Evolutionary conservation across 2,888 invertebrate genomes (phyloP), one percentile per base, ranked within the genome.

Genomic region (Dicyrtoma fusca): DNA sequence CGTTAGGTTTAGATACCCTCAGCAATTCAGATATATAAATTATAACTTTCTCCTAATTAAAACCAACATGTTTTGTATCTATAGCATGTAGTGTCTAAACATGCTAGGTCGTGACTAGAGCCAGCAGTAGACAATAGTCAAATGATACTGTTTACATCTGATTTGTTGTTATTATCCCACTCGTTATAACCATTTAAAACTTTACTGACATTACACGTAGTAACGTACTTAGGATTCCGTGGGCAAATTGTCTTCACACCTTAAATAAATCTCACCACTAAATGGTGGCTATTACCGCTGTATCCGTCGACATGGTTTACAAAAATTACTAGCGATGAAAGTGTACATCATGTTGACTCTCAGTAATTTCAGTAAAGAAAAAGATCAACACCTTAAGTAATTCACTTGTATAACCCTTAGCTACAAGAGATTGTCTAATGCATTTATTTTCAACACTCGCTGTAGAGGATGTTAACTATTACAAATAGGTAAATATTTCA

Each of bases 41-140:
- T 21, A 55, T 42, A 34, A 69, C 49, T 42, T 26, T n/a, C 8
- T 63, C 59, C 13, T 17, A 42, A 4, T 19, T 42, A 45, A 72
- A 11, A 5, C 17, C n/a, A 47, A 74, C 70, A 25, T 75, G 63
- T 1, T 6, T 23, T 57, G 63, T 17, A 14, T 44, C 51, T 19
- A 74, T 72, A 1, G 45, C 26, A 4, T 68, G 70, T n/a, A 53
- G 34, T 0, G 74, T 74, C 53, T 76, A 73, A 6, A 71, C 71
- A 10, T 74, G 44, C 14, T 74, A 73, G 23, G 57, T 73, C 0
- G 76, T 62, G 6, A 57, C 55, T 1, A 76, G 45, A 8, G 75
- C 72, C 17, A 77, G 8, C 10, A 77, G 21, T 0, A 69, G 69
- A n/a, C 70, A 21, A 8, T 64, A 21, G 53, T 74, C 74, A 11